These are phyloP conservation scores for Macrotrachela quadricornifera DNA, from an alignment of 1,140 invertebrate genomes.

Conservation along the genomic window DNA sequence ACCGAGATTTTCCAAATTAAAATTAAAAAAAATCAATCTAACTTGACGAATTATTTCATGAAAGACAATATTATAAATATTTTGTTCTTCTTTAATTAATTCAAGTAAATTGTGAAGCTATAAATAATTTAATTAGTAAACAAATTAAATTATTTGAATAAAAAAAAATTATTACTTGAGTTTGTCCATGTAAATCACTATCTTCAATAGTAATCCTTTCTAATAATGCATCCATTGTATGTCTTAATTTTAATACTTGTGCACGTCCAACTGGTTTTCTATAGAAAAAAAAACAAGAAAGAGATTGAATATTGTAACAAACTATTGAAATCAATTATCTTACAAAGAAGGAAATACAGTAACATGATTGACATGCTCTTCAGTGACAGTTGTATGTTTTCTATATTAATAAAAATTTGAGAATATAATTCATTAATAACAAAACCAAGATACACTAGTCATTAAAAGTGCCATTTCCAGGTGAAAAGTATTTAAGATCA, in stretches of 20 bases:
- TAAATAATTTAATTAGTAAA: background rate
- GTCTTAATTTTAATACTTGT: conserved; percentile 25
- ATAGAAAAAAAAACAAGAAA: conserved; percentile 10
- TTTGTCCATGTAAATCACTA: conserved; percentile 21
- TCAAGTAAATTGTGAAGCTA: conserved; percentile 29
- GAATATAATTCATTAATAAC: no score
- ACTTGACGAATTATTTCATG: conserved; percentile 30
- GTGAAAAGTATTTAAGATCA: no score
- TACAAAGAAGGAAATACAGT: conserved; percentile 29
- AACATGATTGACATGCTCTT: conserved; percentile 28
- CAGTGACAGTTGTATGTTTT: conserved; percentile 20
- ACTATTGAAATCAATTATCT: conserved; percentile 11
- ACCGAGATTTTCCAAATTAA: background rate
- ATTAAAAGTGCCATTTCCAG: no score
- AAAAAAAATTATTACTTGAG: conserved; percentile 17
- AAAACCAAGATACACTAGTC: no score
- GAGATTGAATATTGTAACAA: background rate
- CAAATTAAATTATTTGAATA: background rate
- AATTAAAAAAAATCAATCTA: background rate
- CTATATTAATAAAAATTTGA: conserved; percentile 16
- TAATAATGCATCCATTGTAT: conserved; percentile 23
- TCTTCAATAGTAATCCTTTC: conserved; percentile 23
- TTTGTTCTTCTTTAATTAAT: conserved; percentile 29
- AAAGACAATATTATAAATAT: conserved; percentile 29
- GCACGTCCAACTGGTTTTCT: conserved; percentile 22